Conservation (phyloP, 2,797 vertebrate genomes). For the Cyprinella venusta region DNA sequence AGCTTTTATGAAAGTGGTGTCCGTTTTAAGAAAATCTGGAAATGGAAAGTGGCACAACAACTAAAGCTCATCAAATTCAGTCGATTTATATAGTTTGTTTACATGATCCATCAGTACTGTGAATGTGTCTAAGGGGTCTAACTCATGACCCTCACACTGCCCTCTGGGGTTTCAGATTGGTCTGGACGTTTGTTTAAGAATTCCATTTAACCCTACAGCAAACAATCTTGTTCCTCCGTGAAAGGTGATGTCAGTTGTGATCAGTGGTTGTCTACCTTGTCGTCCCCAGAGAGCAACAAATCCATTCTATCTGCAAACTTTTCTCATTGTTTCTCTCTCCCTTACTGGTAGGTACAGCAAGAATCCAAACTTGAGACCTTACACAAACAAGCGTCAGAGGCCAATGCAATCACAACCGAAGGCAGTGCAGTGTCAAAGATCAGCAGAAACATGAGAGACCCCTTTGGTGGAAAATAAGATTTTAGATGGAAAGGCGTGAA, state of each 20-base stretch:
- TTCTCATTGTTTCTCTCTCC: constrained; percentile 57
- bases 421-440: constrained; percentile 69
- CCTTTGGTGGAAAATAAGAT: constrained; percentile 36
- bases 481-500: constrained; percentile 25
- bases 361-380: constrained; percentile 68
- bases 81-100: background rate
- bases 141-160: constrained; percentile 6
- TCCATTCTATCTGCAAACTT: constrained; percentile 53
- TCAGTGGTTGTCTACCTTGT: constrained; percentile 42
- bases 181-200: constrained; percentile 47
- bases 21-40: background rate
- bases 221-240: constrained; percentile 41
- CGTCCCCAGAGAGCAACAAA: constrained; percentile 55
- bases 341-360: constrained; percentile 58
- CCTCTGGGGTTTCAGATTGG: constrained; percentile 35
- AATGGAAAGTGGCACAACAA: background rate
- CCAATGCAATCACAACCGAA: constrained; percentile 71
- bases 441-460: constrained; percentile 67
- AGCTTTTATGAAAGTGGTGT: background rate
- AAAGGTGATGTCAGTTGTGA: constrained; percentile 47
- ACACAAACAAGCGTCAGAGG: constrained; percentile 70
- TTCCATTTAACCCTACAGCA: constrained; percentile 48
- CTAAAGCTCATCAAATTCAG: constrained; percentile 6
- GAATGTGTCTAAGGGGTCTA: constrained; percentile 9
- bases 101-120: constrained; percentile 24